These are phyloP conservation scores for Nothocercus nigrocapillus DNA, from an alignment of 2,113 vertebrate genomes.

Conservation along the genomic window DNA sequence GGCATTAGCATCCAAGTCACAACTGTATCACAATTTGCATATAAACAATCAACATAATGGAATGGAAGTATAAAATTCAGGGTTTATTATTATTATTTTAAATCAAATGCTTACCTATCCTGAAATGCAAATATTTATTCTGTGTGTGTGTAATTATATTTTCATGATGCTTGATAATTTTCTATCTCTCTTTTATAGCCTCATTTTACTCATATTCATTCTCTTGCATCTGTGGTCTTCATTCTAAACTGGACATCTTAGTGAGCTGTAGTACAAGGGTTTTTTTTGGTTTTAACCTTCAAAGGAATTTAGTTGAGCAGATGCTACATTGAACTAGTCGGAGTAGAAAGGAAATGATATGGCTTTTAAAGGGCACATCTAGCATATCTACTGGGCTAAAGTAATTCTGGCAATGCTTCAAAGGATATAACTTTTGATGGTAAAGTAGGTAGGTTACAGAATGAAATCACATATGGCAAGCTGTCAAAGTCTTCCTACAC, in stretches of 20 bases:
- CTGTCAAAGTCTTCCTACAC: slow-evolving; percentile 89
- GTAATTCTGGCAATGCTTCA: slow-evolving; percentile 87
- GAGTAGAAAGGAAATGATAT: slow-evolving; percentile 82
- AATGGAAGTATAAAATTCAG: slow-evolving; percentile 46
- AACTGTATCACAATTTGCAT: slow-evolving; percentile 67
- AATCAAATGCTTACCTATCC: slow-evolving; percentile 55
- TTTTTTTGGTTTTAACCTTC: slow-evolving; percentile 82
- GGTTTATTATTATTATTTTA: slow-evolving; percentile 54
- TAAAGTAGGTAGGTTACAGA: slow-evolving; percentile 92
- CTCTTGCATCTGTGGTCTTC: slow-evolving; percentile 29
- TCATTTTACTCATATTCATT: slow-evolving; percentile 33
- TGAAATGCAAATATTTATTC: slow-evolving; percentile 66
- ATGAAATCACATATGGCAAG: slow-evolving; percentile 92
- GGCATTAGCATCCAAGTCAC: slow-evolving; percentile 70
- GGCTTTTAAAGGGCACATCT: slow-evolving; percentile 86
- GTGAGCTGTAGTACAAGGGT: slow-evolving; percentile 15
- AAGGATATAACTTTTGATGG: slow-evolving; percentile 90
- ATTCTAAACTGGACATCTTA: slow-evolving; percentile 55
- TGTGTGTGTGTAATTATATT: slow-evolving; percentile 47
- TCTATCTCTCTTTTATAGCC: slow-evolving; percentile 10
- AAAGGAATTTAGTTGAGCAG: slow-evolving; percentile 85
- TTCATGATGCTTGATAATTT: not conserved
- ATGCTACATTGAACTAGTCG: slow-evolving; percentile 82
- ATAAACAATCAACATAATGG: slow-evolving; percentile 67
- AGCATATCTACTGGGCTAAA: slow-evolving; percentile 83